Base-by-base conservation (phyloP, 2,797 vertebrate species). In the Sebastiscus albofasciatus region DNA sequence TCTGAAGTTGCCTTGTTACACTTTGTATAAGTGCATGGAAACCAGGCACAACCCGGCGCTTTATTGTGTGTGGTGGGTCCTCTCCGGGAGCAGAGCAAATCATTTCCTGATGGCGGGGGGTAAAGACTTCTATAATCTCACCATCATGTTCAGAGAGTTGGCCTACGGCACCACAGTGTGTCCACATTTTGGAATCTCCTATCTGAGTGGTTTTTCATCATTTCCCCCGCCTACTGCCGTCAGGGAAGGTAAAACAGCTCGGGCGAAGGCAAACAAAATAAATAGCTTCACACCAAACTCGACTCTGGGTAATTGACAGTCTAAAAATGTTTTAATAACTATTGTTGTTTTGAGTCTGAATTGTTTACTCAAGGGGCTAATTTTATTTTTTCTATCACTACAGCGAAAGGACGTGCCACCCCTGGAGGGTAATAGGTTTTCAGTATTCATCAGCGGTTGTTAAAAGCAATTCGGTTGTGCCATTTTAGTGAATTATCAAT, bases 121-220 rank as follows among this genome's bases (percentile, higher is more conserved):
- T 82, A 80, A 92, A 86, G 87, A 83, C 89, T 83, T 81, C 80
- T 82, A 75, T 91, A 90, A 91, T 92, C 89, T 87, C 84, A 55
- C 72, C 89, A 89, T 92, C 89, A 11, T 85, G 90, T 91, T 94
- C 88, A 91, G 84, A 94, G 84, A 90, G 77, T 65, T 77, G 80
- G 88, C 93, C 90, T 29, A 27, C 78, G 91, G 93, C 87, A 36
- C 79, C 81, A 8, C 89, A 76, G 86, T 79, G 87, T 70, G 85
- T 88, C 87, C 85, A 92, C 93, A 92, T 93, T 92, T 94, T 90
- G 90, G 89, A 92, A 89, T 92, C 87, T 93, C 89, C 87, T 90
- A 89, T 94, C 90, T 90, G 90, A 92, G 86, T 90, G 89, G 81
- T 87, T 94, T 92, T 91, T 89, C 91, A 94, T 94, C 91, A 90